Conservation (phyloP, 2,113 vertebrate genomes). For the Phaetusa simplex region DNA sequence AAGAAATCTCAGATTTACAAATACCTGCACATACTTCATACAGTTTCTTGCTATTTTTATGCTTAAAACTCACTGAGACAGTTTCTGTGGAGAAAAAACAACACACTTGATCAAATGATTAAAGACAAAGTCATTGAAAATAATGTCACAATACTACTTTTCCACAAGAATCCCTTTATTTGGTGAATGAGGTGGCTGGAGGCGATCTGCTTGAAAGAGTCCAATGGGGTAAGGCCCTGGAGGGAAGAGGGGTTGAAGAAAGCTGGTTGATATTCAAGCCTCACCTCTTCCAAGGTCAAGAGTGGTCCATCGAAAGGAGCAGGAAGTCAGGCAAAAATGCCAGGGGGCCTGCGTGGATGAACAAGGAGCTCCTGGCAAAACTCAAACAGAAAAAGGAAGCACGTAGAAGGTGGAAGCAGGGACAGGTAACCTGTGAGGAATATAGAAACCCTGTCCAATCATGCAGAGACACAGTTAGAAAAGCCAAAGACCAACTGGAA, state of each 20-base stretch:
- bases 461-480: background rate
- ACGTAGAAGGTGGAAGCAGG: background rate
- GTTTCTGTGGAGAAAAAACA: background rate
- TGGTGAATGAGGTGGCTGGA: background rate
- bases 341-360: background rate
- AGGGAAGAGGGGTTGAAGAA: background rate
- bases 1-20: background rate
- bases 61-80: background rate
- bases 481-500: background rate
- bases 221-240: background rate
- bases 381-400: background rate
- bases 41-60: background rate
- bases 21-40: background rate
- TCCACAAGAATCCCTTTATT: background rate
- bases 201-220: background rate
- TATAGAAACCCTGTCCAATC: background rate
- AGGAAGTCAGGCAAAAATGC: background rate
- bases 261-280: background rate
- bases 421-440: background rate
- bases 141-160: background rate
- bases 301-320: background rate
- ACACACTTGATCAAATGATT: background rate
- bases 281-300: background rate
- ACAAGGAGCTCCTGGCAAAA: background rate
- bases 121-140: background rate